Base-by-base conservation (phyloP, 23 tunicate genomes). In the Phallusia fumigata region DNA sequence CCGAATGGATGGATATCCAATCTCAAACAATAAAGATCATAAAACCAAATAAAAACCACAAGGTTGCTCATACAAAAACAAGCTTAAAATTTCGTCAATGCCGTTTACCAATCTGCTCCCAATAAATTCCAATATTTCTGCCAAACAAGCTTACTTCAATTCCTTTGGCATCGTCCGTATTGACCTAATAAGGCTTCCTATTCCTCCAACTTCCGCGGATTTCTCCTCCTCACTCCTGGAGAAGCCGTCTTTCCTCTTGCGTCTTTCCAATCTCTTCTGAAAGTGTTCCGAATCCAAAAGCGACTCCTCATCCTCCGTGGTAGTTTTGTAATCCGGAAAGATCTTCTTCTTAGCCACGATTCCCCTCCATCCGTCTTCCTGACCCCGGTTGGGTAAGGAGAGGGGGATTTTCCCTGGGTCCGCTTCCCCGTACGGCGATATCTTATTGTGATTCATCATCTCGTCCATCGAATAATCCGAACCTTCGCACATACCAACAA, bases 91-190 rank as follows among this genome's bases (percentile, higher is more conserved):
- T n/a, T n/a, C n/a, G n/a, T n/a, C n/a, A n/a, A n/a, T n/a, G n/a
- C n/a, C n/a, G n/a, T n/a, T n/a, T n/a, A n/a, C n/a, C n/a, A n/a
- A n/a, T n/a, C n/a, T n/a, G n/a, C n/a, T n/a, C n/a, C n/a, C n/a
- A n/a, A n/a, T n/a, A n/a, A n/a, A n/a, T n/a, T n/a, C n/a, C n/a
- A n/a, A n/a, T n/a, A n/a, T n/a, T n/a, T n/a, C n/a, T n/a, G n/a
- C 5, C 16, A 58, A 13, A 58, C 40, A 15, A 0, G 19, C 65
- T 78, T 52, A 89, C 93, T 76, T 89, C 2, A 89, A 52, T 82
- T 89, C 93, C 52, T 80, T 84, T 8, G 93, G 88, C 93, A 89
- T 89, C 33, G 87, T 65, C 36, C 52, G 36, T 28, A 89, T 89
- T 13, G 93, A 89, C 11, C 36, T 34, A 19, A 86, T 26, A 40